Conservation (phyloP, 2,888 invertebrate species). For the Lymantria monacha region DNA sequence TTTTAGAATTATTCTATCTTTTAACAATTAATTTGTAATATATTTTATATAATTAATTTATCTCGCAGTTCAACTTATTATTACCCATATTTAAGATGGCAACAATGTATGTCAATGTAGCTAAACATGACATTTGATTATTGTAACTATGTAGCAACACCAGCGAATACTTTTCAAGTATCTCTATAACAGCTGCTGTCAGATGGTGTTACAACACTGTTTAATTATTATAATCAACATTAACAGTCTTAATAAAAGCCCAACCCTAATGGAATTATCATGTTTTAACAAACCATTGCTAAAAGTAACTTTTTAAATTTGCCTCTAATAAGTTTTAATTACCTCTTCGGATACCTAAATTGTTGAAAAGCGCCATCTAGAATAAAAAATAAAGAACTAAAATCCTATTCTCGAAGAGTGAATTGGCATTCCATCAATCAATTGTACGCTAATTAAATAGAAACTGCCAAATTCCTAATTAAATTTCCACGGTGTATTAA, state of each 20-base stretch:
- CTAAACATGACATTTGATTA: too few species aligned
- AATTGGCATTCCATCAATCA: conserved; percentile 22
- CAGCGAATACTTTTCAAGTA: too few species aligned
- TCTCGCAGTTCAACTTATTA: too few species aligned
- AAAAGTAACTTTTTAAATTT: conserved; percentile 22
- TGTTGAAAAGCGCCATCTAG: conserved; percentile 11
- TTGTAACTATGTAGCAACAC: too few species aligned
- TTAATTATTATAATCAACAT: conserved; percentile 18
- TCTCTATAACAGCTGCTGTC: background rate
- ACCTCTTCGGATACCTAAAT: conserved; percentile 15
- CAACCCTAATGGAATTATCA: conserved; percentile 30
- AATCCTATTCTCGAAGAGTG: conserved; percentile 2
- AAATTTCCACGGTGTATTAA: conserved; percentile 19
- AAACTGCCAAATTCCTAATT: conserved; percentile 25
- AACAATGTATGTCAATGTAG: too few species aligned
- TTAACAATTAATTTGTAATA: too few species aligned
- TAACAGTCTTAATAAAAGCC: conserved; percentile 15
- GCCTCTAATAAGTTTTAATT: conserved; percentile 20
- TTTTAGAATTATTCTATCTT: too few species aligned
- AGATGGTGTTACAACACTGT: conserved; percentile 5
- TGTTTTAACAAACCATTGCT: conserved; percentile 15
- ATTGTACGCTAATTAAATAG: conserved; percentile 19
- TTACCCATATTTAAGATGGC: too few species aligned
- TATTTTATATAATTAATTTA: too few species aligned
- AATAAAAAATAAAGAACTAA: conserved; percentile 2